Base-by-base conservation (phyloP, 1,140 invertebrate species). In the Pseudomyrmex flavicornis region DNA sequence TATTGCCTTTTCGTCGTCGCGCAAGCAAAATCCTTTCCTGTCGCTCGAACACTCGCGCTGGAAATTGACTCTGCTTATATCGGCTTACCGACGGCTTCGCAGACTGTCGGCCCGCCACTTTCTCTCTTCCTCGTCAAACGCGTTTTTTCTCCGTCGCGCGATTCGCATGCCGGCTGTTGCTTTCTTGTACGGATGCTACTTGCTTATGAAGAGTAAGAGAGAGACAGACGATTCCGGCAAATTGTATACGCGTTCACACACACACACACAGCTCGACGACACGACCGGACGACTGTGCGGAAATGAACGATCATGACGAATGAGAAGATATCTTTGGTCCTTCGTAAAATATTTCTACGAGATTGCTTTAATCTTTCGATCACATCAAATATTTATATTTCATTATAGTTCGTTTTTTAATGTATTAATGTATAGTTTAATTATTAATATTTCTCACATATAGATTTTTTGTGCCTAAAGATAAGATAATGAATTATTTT, bases 11-110 rank as follows among this genome's bases (percentile, higher is more conserved):
- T 89, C 85, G 85, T 87, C 88, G 82, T 89, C 83, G 88, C 83
- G 84, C 88, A 88, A 89, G 84, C 80, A 89, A 89, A 88, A 89
- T 89, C 88, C 88, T 88, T 88, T 88, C 79, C 87, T 86, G 79
- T 69, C 80, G 86, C 80, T 89, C 84, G 84, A 88, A 89, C 88
- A 88, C 88, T 88, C 86, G 84, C 86, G 79, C 69, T 89, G 86
- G 84, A 89, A 89, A 89, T 89, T 89, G 88, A 88, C 84, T 89
- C 88, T 89, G 88, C 87, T 89, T 89, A 89, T 89, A 88, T 89
- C 88, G 86, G 86, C 87, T 89, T 89, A 89, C 84, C 61, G 69
- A 72, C 61, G 86, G 73, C 88, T 88, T 89, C 85, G 75, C 86
- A 86, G 74, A 72, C 84, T 89, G 83, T 85, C 72, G 77, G 76